Evolutionary conservation across 2,797 vertebrate species (phyloP).

Genomic region (Hippocampus kuda): DNA sequence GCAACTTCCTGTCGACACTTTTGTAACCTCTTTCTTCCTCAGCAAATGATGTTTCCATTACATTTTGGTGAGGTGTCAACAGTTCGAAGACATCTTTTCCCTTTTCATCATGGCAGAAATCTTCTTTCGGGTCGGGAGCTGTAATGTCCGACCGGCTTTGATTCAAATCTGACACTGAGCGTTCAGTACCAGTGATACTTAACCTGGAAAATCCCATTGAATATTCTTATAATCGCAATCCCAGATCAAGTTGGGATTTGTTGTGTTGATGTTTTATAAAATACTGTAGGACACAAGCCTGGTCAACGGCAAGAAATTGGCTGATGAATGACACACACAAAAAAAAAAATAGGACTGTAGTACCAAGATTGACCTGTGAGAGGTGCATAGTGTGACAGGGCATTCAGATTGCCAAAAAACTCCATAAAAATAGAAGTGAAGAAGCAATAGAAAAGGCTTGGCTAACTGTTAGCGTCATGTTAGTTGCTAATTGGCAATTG

Average conservation of each 20-base stretch:
- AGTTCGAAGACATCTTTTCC: not conserved
- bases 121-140: not conserved
- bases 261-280: not conserved
- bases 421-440: too few relatives aligned
- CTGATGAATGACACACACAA: not conserved
- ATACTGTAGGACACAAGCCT: not conserved
- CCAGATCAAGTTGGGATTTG: not conserved
- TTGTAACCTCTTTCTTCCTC: not conserved
- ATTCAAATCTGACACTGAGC: not conserved
- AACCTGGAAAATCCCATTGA: not conserved
- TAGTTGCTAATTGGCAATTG: too few relatives aligned
- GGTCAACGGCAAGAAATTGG: not conserved
- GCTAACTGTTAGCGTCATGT: too few relatives aligned
- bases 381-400: too few relatives aligned
- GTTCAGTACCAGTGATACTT: not conserved
- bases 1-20: slow-evolving; percentile 25
- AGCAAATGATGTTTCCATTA: not conserved
- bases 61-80: not conserved
- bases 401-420: too few relatives aligned
- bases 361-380: too few relatives aligned
- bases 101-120: not conserved
- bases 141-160: not conserved
- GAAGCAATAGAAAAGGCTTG: too few relatives aligned
- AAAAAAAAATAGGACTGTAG: too few relatives aligned
- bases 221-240: not conserved